Conservation (phyloP, 2,797 vertebrate species). For the Peromyscus nudipes region DNA sequence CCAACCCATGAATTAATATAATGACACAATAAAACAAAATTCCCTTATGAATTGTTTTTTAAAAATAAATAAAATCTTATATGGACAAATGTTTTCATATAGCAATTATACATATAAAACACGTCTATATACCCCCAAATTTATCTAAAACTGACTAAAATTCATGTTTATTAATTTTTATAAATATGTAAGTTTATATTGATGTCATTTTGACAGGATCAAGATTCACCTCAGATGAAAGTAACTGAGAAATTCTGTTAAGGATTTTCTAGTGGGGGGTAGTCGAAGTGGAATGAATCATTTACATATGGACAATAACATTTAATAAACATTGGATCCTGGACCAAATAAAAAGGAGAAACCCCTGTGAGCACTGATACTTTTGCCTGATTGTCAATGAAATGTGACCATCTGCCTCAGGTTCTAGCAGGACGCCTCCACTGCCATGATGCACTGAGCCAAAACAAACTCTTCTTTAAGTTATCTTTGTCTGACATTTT, state of each 20-base stretch:
- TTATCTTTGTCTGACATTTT: not conserved
- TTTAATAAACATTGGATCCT: not conserved
- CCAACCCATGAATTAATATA: constrained; percentile 58
- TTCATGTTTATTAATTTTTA: not conserved
- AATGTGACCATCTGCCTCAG: not conserved
- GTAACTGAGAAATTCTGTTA: not conserved
- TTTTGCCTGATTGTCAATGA: not conserved
- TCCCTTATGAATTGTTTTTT: not conserved
- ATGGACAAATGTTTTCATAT: not conserved
- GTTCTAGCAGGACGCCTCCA: not conserved
- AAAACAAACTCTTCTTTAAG: not conserved
- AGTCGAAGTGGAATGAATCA: not conserved
- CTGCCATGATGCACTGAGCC: not conserved
- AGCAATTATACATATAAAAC: not conserved
- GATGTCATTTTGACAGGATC: not conserved
- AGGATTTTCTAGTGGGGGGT: not conserved
- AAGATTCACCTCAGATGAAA: not conserved
- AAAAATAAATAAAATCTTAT: constrained; percentile 19
- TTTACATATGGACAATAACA: not conserved
- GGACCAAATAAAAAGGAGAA: not conserved
- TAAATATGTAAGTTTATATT: not conserved
- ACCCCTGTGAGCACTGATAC: fast-evolving
- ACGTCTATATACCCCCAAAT: not conserved
- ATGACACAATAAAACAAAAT: not conserved
- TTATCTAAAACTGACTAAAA: not conserved